Base-by-base conservation (phyloP, 2,113 vertebrate species). In the Pheucticus melanocephalus region DNA sequence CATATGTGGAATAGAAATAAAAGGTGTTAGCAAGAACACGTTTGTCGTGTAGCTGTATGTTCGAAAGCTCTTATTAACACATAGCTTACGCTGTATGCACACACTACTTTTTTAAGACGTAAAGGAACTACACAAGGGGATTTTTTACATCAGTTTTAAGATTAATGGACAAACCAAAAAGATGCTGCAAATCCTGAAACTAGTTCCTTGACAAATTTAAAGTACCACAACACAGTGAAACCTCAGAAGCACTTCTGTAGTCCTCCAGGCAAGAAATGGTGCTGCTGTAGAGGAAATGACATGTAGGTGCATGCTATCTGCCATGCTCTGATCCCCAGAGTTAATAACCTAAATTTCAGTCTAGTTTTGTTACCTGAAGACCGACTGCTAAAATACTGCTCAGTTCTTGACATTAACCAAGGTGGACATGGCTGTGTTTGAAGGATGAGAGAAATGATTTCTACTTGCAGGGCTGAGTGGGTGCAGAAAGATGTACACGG, bases 11-110 rank as follows among this genome's bases (percentile, higher is more conserved):
- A 71, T 2, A 45, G 7, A 20, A 17, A 28, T 1, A 66, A 15
- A 71, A 70, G 11, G 22, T 59, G 20, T 47, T 42, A 17, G n/a
- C 20, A 45, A 80, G 61, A 69, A 57, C 54, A 44, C 1, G 3
- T 44, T 68, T 53, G 18, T 63, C 6, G 12, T 30, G 18, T 19
- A 88, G 44, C 37, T 39, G 11, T 25, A 80, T 8, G 13, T 20
- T 73, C 13, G 81, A 86, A 66, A 21, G 3, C 18, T 60, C 17
- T 47, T 61, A 30, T 10, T 54, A 93, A 42, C 14, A 50, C 9
- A 66, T 1, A 75, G 12, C 10, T 92, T 44, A 77, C 2, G 12
- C 5, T 11, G 33, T 4, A 6, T 0, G 1, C 9, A 48, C 31
- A 28, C 2, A 16, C 9, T 24, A 66, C 31, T 51, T 54, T 28